phyloP scores from a whole-genome alignment of 2,888 invertebrate genomes.

The Fissipunctia ypsillon region DNA sequence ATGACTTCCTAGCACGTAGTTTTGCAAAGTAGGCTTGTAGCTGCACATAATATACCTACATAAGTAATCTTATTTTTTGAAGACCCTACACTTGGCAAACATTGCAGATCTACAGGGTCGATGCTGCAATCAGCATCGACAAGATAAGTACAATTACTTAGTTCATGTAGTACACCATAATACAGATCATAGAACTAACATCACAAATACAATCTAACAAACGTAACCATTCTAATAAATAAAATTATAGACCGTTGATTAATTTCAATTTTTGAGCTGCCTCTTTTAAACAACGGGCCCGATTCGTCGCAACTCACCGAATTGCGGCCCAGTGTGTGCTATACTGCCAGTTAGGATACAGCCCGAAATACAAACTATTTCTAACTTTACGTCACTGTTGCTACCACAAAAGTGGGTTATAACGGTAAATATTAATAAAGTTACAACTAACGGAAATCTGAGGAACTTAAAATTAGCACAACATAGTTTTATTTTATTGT shows the following conservation, averaged over 20 bases:
- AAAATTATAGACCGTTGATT: neutral
- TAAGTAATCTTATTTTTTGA: neutral
- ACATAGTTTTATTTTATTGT: neutral
- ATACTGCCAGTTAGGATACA: constrained; percentile 17
- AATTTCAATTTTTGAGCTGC: neutral
- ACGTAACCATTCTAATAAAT: constrained; percentile 1
- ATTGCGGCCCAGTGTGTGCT: neutral
- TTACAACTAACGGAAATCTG: constrained; percentile 1
- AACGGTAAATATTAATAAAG: neutral
- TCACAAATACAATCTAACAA: neutral
- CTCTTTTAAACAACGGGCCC: constrained; percentile 1
- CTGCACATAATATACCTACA: neutral
- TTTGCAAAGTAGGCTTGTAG: neutral
- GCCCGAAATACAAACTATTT: constrained; percentile 8
- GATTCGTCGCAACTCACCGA: constrained; percentile 2
- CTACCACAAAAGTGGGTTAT: constrained; percentile 17
- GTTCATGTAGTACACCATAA: neutral
- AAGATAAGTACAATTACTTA: too few species aligned
- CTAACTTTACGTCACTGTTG: constrained; percentile 14
- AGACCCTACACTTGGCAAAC: neutral
- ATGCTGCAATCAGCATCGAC: too few species aligned
- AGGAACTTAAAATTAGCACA: constrained; percentile 24
- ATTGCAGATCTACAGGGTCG: too few species aligned
- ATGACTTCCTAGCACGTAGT: neutral
- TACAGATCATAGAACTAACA: neutral